Evolutionary conservation across 2,888 invertebrate genomes (phyloP).

Genomic region (Maniola hyperantus): DNA sequence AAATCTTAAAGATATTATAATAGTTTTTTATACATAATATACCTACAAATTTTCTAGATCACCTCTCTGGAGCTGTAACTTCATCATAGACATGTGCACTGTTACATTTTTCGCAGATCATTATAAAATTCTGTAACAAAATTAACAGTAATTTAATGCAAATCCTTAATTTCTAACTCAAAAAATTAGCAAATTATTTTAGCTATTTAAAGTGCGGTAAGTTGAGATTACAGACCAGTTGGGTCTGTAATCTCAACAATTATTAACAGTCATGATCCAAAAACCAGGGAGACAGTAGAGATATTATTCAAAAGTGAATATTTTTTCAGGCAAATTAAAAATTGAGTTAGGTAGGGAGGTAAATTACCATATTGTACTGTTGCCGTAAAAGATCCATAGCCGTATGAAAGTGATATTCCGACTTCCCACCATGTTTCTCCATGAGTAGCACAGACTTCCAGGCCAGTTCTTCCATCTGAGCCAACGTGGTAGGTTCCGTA

Average conservation of each 20-base stretch:
- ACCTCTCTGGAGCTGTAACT: conserved; percentile 55
- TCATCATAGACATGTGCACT: conserved; percentile 52
- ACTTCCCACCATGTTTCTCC: conserved; percentile 32
- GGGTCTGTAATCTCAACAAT: no score
- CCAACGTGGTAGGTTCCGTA: conserved; percentile 35
- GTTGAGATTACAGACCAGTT: no score
- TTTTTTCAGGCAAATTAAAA: no score
- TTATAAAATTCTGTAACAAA: conserved; percentile 52
- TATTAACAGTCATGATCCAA: no score
- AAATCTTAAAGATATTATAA: background rate
- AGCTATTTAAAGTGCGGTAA: no score
- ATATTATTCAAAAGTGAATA: no score
- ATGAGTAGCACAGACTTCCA: conserved; percentile 33
- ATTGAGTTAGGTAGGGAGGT: no score
- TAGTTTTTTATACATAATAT: no score
- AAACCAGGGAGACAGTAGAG: no score
- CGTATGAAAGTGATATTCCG: conserved; percentile 27
- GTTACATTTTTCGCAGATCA: conserved; percentile 49
- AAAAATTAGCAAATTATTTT: background rate
- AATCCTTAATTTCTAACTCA: background rate
- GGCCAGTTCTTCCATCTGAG: conserved; percentile 38
- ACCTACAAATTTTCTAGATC: conserved; percentile 1
- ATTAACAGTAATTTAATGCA: background rate
- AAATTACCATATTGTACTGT: conserved; percentile 42
- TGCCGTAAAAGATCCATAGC: conserved; percentile 41